A percentile compares a stretch with the other conserved stretches of the same genome.
Evolutionary conservation across 1,140 invertebrate species (phyloP).

Genomic region (Periplaneta americana): DNA sequence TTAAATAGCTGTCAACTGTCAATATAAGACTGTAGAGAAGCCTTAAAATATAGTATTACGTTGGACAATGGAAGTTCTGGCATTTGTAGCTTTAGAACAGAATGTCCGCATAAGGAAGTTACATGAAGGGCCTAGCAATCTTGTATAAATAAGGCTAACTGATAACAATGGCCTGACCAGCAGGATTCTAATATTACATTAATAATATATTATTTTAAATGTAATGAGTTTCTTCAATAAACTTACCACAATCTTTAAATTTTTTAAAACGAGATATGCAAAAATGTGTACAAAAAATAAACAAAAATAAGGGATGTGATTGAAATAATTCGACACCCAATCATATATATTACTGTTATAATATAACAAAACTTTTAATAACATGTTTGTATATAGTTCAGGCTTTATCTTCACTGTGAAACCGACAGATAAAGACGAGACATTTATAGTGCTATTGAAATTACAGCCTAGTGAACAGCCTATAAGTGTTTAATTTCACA

Average conservation of each 20-base stretch:
- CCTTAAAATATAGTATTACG: background rate
- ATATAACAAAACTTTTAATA: no score
- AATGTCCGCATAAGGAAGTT: background rate
- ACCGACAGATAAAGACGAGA: no score
- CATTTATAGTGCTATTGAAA: no score
- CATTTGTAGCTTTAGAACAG: background rate
- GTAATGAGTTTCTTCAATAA: background rate
- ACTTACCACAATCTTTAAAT: background rate
- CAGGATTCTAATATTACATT: background rate
- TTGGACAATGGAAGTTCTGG: background rate
- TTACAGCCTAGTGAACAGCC: no score
- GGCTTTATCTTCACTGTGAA: no score
- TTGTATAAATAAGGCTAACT: background rate
- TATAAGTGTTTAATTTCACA: no score
- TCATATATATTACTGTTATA: no score
- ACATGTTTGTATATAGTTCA: no score
- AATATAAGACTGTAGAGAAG: background rate
- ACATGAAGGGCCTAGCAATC: background rate
- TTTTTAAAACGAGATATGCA: no score
- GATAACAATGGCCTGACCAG: background rate
- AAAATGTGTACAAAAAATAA: no score
- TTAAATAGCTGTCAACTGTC: background rate
- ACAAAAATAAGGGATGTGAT: no score
- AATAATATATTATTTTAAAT: background rate
- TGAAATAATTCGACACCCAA: no score